Percentiles rank a stretch among this genome's conserved stretches.
Evolutionary conservation across 2,888 invertebrate genomes (phyloP).

Genomic region (Ischnura elegans): DNA sequence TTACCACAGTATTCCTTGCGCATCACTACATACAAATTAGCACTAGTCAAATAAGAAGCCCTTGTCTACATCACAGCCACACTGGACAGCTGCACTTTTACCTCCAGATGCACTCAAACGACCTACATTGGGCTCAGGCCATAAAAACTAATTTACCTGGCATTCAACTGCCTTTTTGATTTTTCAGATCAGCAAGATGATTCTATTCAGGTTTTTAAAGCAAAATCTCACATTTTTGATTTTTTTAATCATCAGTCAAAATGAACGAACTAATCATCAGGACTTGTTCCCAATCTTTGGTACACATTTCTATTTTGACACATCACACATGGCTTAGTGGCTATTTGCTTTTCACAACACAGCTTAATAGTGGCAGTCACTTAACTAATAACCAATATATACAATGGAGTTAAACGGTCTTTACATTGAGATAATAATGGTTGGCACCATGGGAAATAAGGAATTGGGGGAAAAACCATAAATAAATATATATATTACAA

Average conservation of each 20-base stretch:
- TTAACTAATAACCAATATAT: conserved; percentile 10
- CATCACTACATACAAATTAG: conserved; percentile 11
- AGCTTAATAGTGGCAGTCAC: conserved; percentile 29
- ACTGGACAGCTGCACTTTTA: conserved; percentile 65
- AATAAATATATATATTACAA: conserved; percentile 52
- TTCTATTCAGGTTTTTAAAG: conserved; percentile 40
- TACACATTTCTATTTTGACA: conserved; percentile 61
- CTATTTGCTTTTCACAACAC: conserved; percentile 52
- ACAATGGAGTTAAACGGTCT: neutral
- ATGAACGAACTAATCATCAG: conserved; percentile 53
- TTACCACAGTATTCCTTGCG: conserved; percentile 55
- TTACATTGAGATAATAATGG: conserved; percentile 2
- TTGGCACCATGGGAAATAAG: conserved; percentile 8
- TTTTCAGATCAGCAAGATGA: conserved; percentile 49
- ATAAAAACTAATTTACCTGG: conserved; percentile 47
- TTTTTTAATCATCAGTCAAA: conserved; percentile 61
- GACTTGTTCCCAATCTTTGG: conserved; percentile 53
- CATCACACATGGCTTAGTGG: conserved; percentile 29
- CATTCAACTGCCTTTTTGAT: conserved; percentile 56
- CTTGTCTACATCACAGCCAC: conserved; percentile 61
- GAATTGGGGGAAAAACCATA: neutral
- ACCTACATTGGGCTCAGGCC: conserved; percentile 34
- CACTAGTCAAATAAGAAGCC: conserved; percentile 50
- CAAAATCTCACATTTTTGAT: conserved; percentile 6
- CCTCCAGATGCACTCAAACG: conserved; percentile 46